Evolutionary conservation across 2,888 invertebrate genomes (phyloP), one percentile per base, ranked within the genome.

Genomic region (Apomyelois bistriatella): DNA sequence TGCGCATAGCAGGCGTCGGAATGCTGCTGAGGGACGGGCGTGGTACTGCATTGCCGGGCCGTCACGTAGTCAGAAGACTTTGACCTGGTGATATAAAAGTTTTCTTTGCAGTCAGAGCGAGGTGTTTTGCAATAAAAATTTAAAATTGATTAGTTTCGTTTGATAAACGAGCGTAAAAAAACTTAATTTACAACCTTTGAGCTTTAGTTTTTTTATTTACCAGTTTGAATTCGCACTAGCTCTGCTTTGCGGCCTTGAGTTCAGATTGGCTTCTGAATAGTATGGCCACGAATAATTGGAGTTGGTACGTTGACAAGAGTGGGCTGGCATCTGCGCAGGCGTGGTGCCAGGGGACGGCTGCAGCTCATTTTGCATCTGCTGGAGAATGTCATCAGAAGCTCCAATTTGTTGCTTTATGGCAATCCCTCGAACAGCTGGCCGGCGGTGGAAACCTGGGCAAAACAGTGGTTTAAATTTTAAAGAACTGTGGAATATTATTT

Each of bases 391-490:
- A 58, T 94, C 95, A 0, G 96, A 94, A 8, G 95, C 94, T 9
- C 95, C 95, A 59, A 96, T 94, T 60, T 95, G 93, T n/a, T 96
- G 95, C 72, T 97, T 97, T 35, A 82, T 76, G 0, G 85, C 82
- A 58, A 97, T 97, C 0, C 97, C 97, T 0, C 96, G 93, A 1
- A 97, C 97, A 0, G 96, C 96, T 0, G 97, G 97, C n/a, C 97
- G 91, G 36, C 96, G 93, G 70, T 96, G 95, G 78, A 97, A 97
- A 0, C 91, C 91, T 91, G 51, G 3, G 2, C 13, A 15, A 30
- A 13, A 43, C 7, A 28, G n/a, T n/a, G 32, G 10, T 4, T 32
- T 32, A 6, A 32, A 32, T 6, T 32, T 9, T 32, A 6, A 32
- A 22, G 22, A 22, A 22, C 22, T 22, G 22, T 5, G 22, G 22